phyloP scores from a whole-genome alignment of 2,797 vertebrate genomes.

The Falco peregrinus region DNA sequence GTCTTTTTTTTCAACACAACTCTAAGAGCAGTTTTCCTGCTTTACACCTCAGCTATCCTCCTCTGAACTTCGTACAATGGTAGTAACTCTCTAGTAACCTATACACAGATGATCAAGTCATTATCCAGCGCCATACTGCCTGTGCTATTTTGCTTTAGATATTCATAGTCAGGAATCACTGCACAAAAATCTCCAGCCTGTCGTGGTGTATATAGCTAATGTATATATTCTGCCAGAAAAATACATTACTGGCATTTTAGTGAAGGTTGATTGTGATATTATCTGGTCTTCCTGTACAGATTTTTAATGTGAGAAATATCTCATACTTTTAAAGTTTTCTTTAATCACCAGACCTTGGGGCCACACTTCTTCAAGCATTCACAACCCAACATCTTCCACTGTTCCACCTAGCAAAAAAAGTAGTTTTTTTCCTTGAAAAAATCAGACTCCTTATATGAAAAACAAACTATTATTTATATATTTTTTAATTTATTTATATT shows the following conservation, averaged over 20 bases:
- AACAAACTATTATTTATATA: background rate
- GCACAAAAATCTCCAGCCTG: background rate
- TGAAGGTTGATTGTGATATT: background rate
- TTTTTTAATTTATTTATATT: no score
- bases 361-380: background rate
- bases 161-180: background rate
- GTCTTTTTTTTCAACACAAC: background rate
- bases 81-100: background rate
- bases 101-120: background rate
- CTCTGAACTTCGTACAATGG: background rate
- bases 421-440: background rate
- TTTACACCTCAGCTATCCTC: background rate
- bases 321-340: background rate
- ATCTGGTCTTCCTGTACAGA: background rate
- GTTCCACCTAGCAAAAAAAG: background rate
- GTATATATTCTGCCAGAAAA: background rate
- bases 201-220: background rate
- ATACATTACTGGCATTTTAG: background rate
- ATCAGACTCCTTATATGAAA: background rate
- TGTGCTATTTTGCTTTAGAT: background rate
- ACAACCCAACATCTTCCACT: background rate
- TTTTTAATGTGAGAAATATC: background rate
- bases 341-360: background rate
- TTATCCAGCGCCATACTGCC: background rate
- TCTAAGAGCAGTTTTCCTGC: background rate